Percentiles rank a stretch among this genome's conserved stretches.
phyloP scores from a whole-genome alignment of 2,888 invertebrate genomes.

The Julus scanicus region DNA sequence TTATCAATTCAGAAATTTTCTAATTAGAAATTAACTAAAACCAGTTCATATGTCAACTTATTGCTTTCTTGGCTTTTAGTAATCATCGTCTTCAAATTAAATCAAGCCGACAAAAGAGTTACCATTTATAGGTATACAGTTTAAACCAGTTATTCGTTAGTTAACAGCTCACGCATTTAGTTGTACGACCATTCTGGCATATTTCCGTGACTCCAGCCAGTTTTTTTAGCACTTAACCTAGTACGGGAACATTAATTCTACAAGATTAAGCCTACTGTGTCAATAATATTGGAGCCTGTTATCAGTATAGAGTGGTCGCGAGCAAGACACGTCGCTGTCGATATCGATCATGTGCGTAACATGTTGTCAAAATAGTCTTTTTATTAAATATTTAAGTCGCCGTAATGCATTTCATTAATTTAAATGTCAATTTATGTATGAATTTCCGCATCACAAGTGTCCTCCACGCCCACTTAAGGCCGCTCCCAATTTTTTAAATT shows the following conservation, averaged over 20 bases:
- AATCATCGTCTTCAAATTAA: not conserved
- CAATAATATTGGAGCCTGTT: not conserved
- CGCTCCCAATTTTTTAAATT: not conserved
- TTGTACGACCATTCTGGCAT: not conserved
- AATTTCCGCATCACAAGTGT: conserved; percentile 2
- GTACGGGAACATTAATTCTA: not conserved
- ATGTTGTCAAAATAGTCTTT: not conserved
- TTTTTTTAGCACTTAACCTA: conserved; percentile 16
- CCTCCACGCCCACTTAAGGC: not conserved
- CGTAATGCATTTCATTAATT: not conserved
- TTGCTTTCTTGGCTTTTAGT: too few species aligned
- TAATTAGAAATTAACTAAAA: too few species aligned
- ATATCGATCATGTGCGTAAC: not conserved
- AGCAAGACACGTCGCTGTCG: not conserved
- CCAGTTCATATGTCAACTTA: too few species aligned
- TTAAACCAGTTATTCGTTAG: not conserved
- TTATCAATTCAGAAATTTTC: too few species aligned
- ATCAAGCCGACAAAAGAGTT: not conserved
- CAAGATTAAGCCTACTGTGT: not conserved
- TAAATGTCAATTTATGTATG: not conserved
- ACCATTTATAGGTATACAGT: not conserved
- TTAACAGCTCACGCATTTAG: not conserved
- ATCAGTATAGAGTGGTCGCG: not conserved
- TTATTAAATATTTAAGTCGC: not conserved
- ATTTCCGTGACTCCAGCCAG: not conserved